phyloP scores from a whole-genome alignment of 92 coral and sea anemone species.

The Zoanthus solanderi region DNA sequence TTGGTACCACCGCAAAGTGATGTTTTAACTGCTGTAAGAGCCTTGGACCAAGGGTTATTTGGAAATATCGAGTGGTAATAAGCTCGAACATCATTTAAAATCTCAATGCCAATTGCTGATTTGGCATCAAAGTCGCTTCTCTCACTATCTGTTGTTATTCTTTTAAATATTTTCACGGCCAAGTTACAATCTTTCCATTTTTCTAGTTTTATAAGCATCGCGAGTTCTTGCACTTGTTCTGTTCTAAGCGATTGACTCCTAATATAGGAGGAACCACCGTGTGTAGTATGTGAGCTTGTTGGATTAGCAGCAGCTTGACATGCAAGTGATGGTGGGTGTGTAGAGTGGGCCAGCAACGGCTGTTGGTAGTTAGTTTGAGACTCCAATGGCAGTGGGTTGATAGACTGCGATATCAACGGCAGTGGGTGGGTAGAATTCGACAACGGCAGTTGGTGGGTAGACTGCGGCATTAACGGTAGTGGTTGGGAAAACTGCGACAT shows the following conservation, averaged over 20 bases:
- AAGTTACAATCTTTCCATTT: background rate
- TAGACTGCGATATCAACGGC: background rate
- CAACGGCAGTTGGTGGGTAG: background rate
- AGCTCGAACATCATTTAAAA: background rate
- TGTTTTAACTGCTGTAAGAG: conserved; percentile 23
- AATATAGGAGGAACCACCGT: background rate
- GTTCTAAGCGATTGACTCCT: too few species aligned
- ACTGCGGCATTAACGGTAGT: background rate
- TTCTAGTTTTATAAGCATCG: background rate
- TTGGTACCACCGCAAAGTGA: conserved; percentile 8
- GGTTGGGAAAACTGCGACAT: background rate
- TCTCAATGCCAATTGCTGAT: background rate
- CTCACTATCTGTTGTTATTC: background rate
- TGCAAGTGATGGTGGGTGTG: conserved; percentile 2
- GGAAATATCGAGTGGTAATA: conserved; percentile 13
- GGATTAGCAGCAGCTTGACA: conserved; percentile 8
- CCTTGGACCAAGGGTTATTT: conserved; percentile 7
- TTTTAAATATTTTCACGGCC: conserved; percentile 1
- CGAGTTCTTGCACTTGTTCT: background rate
- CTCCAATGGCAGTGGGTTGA: background rate
- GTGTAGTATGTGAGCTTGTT: background rate
- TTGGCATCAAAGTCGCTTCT: conserved; percentile 12
- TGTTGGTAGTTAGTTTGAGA: background rate
- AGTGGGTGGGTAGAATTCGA: background rate
- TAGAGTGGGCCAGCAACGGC: background rate